These are phyloP conservation scores for Cataglyphis livida DNA, from an alignment of 2,888 invertebrate genomes.

Conservation along the genomic window DNA sequence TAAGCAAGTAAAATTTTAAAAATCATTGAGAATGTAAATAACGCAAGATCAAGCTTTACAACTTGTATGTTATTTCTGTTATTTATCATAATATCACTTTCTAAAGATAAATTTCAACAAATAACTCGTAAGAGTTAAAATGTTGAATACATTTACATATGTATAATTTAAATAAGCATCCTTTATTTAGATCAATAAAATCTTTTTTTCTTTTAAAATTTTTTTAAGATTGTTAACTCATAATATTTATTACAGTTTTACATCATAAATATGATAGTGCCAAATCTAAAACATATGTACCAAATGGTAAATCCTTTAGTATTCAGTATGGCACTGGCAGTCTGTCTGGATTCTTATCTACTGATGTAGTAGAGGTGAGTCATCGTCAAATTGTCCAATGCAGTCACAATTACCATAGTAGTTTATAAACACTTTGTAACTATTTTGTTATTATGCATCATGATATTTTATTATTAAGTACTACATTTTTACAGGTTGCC, in stretches of 20 bases:
- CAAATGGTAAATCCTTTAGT: constrained; percentile 96
- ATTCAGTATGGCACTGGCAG: constrained; percentile 99
- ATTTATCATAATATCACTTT: neutral
- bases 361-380: constrained; percentile 94
- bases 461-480: constrained; percentile 22
- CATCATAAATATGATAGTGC: constrained; percentile 98
- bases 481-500: constrained; percentile 88
- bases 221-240: neutral
- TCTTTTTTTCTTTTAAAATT: neutral
- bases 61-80: neutral
- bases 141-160: neutral
- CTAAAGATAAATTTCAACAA: neutral
- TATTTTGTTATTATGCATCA: too few relatives aligned
- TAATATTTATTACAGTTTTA: constrained; percentile 88
- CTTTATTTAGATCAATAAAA: neutral
- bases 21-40: neutral
- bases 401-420: neutral
- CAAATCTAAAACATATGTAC: constrained; percentile 92
- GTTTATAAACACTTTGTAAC: neutral
- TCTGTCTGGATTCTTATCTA: constrained; percentile 97
- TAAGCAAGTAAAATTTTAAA: too few relatives aligned
- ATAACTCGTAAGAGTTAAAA: constrained; percentile 28
- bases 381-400: neutral
- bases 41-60: neutral
- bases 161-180: neutral